Conservation (phyloP, 64 coral and sea anemone genomes). For the Porites lutea region DNA sequence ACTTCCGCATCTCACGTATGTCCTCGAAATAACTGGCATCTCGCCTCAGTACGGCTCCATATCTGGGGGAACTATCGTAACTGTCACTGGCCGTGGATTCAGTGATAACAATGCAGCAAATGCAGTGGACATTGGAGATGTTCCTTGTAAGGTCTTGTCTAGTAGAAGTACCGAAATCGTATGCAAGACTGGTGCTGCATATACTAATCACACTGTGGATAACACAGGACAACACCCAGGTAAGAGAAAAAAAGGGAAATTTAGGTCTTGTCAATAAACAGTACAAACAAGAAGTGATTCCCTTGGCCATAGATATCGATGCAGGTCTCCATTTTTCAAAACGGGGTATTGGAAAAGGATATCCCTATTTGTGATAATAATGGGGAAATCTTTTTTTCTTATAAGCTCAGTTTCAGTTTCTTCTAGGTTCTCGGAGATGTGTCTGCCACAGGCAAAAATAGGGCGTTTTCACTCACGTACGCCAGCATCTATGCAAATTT, state of each 20-base stretch:
- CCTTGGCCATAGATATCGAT: too few species aligned
- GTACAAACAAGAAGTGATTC: too few species aligned
- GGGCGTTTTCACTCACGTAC: too few species aligned
- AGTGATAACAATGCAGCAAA: constrained; percentile 19
- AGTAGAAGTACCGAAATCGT: constrained; percentile 59
- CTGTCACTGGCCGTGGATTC: constrained; percentile 57
- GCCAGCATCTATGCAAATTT: too few species aligned
- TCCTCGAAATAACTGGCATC: constrained; percentile 49
- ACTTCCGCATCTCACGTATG: constrained; percentile 53
- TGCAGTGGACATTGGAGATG: constrained; percentile 51
- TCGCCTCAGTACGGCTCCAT: constrained; percentile 58
- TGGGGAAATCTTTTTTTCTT: too few species aligned
- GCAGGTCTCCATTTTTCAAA: too few species aligned
- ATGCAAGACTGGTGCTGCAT: constrained; percentile 40
- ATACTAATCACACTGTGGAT: constrained; percentile 21
- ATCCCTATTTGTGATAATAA: too few species aligned
- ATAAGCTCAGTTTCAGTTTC: too few species aligned
- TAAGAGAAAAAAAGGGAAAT: not conserved
- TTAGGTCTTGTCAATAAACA: too few species aligned
- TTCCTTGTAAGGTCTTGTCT: constrained; percentile 69
- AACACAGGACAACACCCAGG: constrained; percentile 74
- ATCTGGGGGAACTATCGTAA: constrained; percentile 58
- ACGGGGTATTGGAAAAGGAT: too few species aligned
- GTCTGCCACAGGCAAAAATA: too few species aligned
- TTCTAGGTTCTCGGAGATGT: too few species aligned